A percentile compares a stretch with the other conserved stretches of the same genome.
Conservation (phyloP, 30 jellyfish, hydroid and myxozoan species). For the Morbakka virulenta region DNA sequence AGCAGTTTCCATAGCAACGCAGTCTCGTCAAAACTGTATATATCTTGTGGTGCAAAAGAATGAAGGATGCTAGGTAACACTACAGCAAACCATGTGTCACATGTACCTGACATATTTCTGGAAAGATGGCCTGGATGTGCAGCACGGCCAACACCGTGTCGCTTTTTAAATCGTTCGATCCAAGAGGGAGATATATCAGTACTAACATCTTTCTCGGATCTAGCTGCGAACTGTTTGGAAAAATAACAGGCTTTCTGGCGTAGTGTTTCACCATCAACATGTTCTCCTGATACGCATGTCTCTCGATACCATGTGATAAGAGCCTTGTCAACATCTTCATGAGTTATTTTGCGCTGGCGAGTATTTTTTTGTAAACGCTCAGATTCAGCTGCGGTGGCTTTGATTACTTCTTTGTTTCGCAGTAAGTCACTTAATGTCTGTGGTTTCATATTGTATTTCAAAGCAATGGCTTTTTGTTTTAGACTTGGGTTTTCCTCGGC, state of each 20-base stretch:
- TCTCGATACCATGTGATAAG: background rate
- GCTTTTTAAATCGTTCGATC: background rate
- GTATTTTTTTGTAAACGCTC: background rate
- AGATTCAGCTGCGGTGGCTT: background rate
- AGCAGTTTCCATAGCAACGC: background rate
- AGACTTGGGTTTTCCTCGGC: background rate
- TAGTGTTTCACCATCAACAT: background rate
- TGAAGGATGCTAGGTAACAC: background rate
- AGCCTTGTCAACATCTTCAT: background rate
- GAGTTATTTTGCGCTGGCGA: background rate
- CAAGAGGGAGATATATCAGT: background rate
- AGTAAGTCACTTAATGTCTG: background rate
- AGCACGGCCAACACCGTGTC: background rate
- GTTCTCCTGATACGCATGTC: background rate
- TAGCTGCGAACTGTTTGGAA: background rate
- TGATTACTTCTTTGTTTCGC: background rate
- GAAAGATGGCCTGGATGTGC: background rate
- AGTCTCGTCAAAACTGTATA: background rate
- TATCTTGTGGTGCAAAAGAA: background rate
- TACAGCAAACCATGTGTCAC: background rate
- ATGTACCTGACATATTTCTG: background rate
- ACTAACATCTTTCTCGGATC: background rate
- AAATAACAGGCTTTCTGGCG: background rate
- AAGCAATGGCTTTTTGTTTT: background rate
- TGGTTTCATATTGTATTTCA: background rate